Percentiles rank a stretch among this genome's conserved stretches.
Evolutionary conservation across 2,113 vertebrate species (phyloP).

Genomic region (Thalassarche chlororhynchos): DNA sequence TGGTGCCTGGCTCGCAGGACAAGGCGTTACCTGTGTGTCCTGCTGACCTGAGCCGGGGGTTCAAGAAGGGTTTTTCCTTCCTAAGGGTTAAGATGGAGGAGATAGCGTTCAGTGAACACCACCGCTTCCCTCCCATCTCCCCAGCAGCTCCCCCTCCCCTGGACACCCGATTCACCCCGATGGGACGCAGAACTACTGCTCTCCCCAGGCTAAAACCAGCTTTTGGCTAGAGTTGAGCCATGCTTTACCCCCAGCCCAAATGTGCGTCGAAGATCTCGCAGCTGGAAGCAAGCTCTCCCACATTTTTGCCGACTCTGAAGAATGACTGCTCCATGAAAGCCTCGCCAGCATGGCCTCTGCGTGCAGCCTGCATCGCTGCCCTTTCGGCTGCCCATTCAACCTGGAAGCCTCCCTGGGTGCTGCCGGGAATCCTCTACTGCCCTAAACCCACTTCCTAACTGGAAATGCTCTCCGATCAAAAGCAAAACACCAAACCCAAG

Average conservation of each 20-base stretch:
- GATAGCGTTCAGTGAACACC: neutral
- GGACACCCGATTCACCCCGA: neutral
- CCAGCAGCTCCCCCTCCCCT: neutral
- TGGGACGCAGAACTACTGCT: neutral
- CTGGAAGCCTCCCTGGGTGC: neutral
- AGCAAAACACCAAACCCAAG: neutral
- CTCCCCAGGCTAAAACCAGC: neutral
- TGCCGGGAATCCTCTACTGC: neutral
- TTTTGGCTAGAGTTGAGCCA: neutral
- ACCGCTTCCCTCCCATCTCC: neutral
- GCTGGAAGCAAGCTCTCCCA: neutral
- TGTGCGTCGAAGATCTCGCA: neutral
- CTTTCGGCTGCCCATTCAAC: neutral
- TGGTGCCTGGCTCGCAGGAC: neutral
- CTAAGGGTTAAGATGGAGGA: neutral
- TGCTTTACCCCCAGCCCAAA: neutral
- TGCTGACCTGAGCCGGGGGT: rapidly evolving
- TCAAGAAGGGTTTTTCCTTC: neutral
- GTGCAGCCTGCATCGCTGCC: rapidly evolving
- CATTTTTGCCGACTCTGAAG: neutral
- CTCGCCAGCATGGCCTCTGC: neutral
- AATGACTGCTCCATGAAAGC: neutral
- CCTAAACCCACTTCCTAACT: neutral
- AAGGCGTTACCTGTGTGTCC: neutral
- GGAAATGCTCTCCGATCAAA: neutral